Evolutionary conservation across 1,140 invertebrate genomes (phyloP), one percentile per base, ranked within the genome.

Genomic region (Drosophila asahinai): DNA sequence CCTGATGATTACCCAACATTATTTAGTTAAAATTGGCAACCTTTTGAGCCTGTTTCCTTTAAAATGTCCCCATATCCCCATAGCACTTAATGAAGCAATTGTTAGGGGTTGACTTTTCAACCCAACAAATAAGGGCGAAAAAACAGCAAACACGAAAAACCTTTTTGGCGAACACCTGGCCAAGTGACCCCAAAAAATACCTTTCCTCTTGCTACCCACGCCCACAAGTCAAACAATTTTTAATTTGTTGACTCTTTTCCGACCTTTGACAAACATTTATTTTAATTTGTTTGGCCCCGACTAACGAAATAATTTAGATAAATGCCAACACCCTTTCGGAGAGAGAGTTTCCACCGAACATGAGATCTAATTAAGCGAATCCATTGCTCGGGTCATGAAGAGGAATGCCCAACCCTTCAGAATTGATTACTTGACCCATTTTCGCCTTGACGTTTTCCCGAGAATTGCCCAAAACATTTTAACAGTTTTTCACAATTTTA

Each of bases 221-320:
- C 40, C 51, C 57, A 17, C 42, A 74, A 59, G 49, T 55, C 68
- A 80, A 68, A 80, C 76, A 80, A 64, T 80, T 82, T 83, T 83
- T 83, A 80, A 82, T 82, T 86, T 86, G 83, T 86, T 86, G 83
- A 86, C 83, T 76, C 61, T 55, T 71, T 49, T 57, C 19, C 33
- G 25, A 60, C 51, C 63, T 65, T 52, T 70, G 73, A 48, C 84
- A 80, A 86, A 84, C 74, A 86, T 86, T 86, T 79, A 76, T 86
- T 86, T 79, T 86, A 86, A 80, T 86, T 86, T 86, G 76, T 83
- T 86, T 86, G 80, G 55, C 66, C 66, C 64, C 36, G 61, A 65
- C 79, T 79, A 76, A 82, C 83, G 59, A 86, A 86, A 86, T 86
- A 86, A 86, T 86, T 86, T 86, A 82, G 80, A 86, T 86, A 72